These are phyloP conservation scores for Sminthurides aquaticus DNA, from an alignment of 2,888 invertebrate genomes.

Conservation along the genomic window DNA sequence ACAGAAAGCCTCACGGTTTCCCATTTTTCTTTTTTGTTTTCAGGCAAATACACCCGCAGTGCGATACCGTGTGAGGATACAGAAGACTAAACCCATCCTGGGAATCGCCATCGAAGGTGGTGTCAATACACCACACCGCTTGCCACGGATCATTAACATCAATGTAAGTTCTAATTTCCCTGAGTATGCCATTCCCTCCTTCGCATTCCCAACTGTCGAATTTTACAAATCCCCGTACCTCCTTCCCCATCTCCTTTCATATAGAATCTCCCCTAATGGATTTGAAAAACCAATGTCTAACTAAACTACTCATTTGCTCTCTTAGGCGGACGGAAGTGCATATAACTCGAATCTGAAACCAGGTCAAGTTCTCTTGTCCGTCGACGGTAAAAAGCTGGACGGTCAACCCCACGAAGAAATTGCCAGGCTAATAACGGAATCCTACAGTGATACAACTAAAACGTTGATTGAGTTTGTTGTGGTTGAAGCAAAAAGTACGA, in stretches of 20 bases:
- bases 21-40: no score
- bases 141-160: constrained; percentile 92
- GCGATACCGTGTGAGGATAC: constrained; percentile 68
- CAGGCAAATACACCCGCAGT: constrained; percentile 27
- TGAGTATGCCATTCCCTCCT: no score
- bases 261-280: no score
- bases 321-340: constrained; percentile 89
- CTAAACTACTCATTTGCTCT: no score
- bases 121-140: constrained; percentile 86
- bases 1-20: no score
- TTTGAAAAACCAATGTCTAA: no score
- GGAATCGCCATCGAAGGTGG: constrained; percentile 97
- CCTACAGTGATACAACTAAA: constrained; percentile 80
- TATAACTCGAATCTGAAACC: constrained; percentile 85
- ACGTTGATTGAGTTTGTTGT: constrained; percentile 88
- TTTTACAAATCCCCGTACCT: no score
- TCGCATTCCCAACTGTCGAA: no score
- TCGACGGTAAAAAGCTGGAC: constrained; percentile 65
- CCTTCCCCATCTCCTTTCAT: no score
- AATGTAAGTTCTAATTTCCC: no score
- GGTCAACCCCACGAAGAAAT: constrained; percentile 82
- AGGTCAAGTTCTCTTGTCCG: constrained; percentile 87
- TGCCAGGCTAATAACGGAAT: constrained; percentile 84
- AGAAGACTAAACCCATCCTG: constrained; percentile 86
- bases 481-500: constrained; percentile 63